These are phyloP conservation scores for Sinocyclocheilus grahami DNA, from an alignment of 2,113 vertebrate genomes.

Conservation along the genomic window DNA sequence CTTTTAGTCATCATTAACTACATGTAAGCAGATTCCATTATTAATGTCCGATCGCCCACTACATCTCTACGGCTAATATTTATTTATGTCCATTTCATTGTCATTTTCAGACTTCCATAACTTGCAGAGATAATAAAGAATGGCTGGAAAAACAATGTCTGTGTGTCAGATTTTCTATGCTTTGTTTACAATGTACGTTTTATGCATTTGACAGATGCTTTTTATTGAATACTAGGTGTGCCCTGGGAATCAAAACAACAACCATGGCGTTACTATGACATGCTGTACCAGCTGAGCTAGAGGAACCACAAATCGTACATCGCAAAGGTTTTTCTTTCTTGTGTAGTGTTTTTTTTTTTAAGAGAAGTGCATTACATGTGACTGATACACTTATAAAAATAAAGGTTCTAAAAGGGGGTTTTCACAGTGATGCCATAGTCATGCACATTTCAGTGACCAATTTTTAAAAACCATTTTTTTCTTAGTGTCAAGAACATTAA, in stretches of 20 bases:
- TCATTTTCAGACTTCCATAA: constrained; percentile 40
- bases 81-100: constrained; percentile 48
- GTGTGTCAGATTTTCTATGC: not conserved
- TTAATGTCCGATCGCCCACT: not conserved
- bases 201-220: not conserved
- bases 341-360: not conserved
- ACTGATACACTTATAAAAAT: no score
- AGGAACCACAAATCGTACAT: not conserved
- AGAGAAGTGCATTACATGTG: not conserved
- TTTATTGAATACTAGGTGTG: not conserved
- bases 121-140: constrained; percentile 57
- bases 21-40: not conserved
- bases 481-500: no score
- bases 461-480: no score
- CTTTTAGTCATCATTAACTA: constrained; percentile 4
- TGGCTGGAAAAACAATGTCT: constrained; percentile 26
- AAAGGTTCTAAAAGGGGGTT: no score
- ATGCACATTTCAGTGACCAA: no score
- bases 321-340: not conserved
- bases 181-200: not conserved
- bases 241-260: not conserved
- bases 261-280: not conserved
- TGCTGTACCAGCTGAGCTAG: not conserved
- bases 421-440: no score
- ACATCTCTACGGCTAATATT: constrained; percentile 21